Conservation (phyloP, 2,888 invertebrate species). For the Bruchidius siliquastri region DNA sequence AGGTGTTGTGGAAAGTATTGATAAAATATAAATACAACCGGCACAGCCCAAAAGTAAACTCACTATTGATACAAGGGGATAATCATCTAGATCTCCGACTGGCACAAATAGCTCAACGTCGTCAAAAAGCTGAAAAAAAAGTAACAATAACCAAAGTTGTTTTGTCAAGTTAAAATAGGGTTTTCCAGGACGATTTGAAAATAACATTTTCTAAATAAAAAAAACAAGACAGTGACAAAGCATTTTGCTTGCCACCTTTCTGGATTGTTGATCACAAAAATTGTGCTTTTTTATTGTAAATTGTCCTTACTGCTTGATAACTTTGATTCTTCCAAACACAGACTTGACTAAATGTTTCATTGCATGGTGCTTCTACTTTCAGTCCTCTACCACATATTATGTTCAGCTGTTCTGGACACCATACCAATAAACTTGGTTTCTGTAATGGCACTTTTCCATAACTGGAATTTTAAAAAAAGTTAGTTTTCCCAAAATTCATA, state of each 20-base stretch:
- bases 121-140: constrained; percentile 40
- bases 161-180: no score
- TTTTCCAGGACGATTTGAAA: no score
- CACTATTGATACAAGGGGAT: constrained; percentile 44
- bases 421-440: constrained; percentile 40
- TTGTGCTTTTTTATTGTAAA: not conserved
- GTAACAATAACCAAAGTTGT: no score
- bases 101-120: constrained; percentile 45
- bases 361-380: constrained; percentile 43
- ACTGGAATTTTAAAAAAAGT: constrained; percentile 24
- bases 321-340: constrained; percentile 46
- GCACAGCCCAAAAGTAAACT: constrained; percentile 46
- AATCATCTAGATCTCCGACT: constrained; percentile 47
- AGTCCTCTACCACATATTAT: constrained; percentile 36
- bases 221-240: no score
- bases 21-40: constrained; percentile 48
- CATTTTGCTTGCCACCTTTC: no score
- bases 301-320: constrained; percentile 45
- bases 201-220: no score
- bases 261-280: no score
- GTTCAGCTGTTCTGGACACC: constrained; percentile 32
- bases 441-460: constrained; percentile 40
- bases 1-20: constrained; percentile 37
- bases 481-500: no score
- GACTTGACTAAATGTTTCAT: constrained; percentile 25